A percentile compares a stretch with the other conserved stretches of the same genome.
phyloP scores from a whole-genome alignment of 2,113 vertebrate species.

The Embiotoca jacksoni region DNA sequence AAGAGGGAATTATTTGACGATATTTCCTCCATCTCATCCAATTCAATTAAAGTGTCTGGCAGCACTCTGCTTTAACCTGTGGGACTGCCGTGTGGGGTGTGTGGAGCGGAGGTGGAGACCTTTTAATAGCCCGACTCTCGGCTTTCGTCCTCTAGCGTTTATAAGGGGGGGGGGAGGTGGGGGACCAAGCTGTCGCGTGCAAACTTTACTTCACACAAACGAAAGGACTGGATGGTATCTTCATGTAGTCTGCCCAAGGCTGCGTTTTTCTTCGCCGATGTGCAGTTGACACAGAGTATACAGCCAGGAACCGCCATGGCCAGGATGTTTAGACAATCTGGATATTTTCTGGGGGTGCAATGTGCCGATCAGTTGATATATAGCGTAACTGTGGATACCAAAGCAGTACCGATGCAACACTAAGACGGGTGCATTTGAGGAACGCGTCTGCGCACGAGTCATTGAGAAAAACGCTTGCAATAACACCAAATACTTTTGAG shows the following conservation, averaged over 20 bases:
- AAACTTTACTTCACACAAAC: constrained; percentile 70
- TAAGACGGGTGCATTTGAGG: not conserved
- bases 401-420: constrained; percentile 41
- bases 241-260: not conserved
- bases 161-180: not conserved
- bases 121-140: constrained; percentile 62
- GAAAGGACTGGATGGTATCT: constrained; percentile 4
- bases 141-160: constrained; percentile 49
- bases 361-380: constrained; percentile 31
- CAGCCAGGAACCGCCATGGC: constrained; percentile 2
- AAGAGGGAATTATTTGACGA: constrained; percentile 35
- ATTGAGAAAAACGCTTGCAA: constrained; percentile 3
- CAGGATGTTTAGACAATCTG: constrained; percentile 16
- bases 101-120: constrained; percentile 55
- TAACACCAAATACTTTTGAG: not conserved
- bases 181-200: constrained; percentile 38
- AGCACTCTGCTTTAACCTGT: constrained; percentile 52
- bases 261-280: too few relatives aligned
- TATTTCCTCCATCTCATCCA: constrained; percentile 1
- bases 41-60: constrained; percentile 54
- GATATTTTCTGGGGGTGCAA: constrained; percentile 6
- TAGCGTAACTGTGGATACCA: constrained; percentile 33
- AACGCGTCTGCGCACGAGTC: constrained; percentile 17
- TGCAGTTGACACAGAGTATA: not conserved
- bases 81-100: constrained; percentile 48